A percentile compares a stretch with the other conserved stretches of the same genome.
These are phyloP conservation scores for Mythimna lalbum DNA, from an alignment of 2,888 invertebrate genomes.

Conservation along the genomic window DNA sequence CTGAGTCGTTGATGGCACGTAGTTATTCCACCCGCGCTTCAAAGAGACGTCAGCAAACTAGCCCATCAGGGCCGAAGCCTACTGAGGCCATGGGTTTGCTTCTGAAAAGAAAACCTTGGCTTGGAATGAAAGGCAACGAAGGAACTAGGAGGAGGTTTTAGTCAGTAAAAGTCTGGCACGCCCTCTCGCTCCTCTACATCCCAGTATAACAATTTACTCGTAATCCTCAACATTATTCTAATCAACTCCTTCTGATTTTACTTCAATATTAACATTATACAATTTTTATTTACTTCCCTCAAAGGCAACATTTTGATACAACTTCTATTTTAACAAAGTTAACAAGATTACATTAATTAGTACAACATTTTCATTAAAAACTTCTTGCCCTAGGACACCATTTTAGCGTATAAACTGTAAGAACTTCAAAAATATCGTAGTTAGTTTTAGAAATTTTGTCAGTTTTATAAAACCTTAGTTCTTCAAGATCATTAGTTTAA, in stretches of 20 bases:
- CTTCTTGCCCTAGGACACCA: constrained; percentile 21
- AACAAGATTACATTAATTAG: constrained; percentile 16
- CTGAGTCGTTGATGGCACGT: too few species aligned
- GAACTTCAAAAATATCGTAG: constrained; percentile 1
- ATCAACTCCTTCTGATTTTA: not conserved
- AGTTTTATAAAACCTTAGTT: constrained; percentile 16
- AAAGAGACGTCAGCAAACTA: too few species aligned
- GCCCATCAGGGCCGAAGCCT: too few species aligned
- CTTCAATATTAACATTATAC: not conserved
- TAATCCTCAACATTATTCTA: too few species aligned
- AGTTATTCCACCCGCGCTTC: too few species aligned
- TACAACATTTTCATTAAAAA: constrained; percentile 33
- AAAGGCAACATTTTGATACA: not conserved
- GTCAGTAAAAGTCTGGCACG: too few species aligned
- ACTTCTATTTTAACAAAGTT: not conserved
- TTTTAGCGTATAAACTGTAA: constrained; percentile 9
- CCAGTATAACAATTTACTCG: too few species aligned
- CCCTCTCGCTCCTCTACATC: too few species aligned
- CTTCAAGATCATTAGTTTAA: constrained; percentile 25
- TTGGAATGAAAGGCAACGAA: too few species aligned
- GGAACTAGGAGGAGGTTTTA: too few species aligned
- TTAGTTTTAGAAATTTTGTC: constrained; percentile 19
- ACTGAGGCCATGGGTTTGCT: too few species aligned
- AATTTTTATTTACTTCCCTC: not conserved
- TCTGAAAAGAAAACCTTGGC: too few species aligned